A percentile compares a stretch with the other conserved stretches of the same genome.
Conservation (phyloP, 2,888 invertebrate species). For the Pyrocoelia pectoralis region DNA sequence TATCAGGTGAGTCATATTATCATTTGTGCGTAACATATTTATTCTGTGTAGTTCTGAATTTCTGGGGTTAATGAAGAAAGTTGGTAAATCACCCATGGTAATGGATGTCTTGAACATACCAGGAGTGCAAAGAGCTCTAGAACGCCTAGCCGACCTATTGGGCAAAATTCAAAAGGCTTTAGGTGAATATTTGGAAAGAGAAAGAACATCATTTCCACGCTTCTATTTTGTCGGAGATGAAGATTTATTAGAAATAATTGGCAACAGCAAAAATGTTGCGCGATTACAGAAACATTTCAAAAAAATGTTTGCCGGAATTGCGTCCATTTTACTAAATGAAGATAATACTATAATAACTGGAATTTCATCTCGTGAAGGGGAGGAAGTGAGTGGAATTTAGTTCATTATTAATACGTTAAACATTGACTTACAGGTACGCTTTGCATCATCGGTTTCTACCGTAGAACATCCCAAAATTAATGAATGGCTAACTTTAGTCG, state of each 20-base stretch:
- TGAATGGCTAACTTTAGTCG: slow-evolving; percentile 96
- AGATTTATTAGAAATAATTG: slow-evolving; percentile 90
- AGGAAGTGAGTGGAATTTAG: slow-evolving; percentile 81
- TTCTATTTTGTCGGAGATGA: slow-evolving; percentile 99
- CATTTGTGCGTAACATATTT: slow-evolving; percentile 10
- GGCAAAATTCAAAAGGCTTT: slow-evolving; percentile 99
- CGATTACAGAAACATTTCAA: slow-evolving; percentile 99
- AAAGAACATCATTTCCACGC: slow-evolving; percentile 95
- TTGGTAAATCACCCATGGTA: slow-evolving; percentile 96
- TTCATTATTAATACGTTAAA: no score
- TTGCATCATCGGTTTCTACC: slow-evolving; percentile 85
- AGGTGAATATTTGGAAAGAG: slow-evolving; percentile 98
- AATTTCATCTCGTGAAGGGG: slow-evolving; percentile 95
- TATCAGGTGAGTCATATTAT: slow-evolving; percentile 64
- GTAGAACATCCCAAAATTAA: slow-evolving; percentile 97
- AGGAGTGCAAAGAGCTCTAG: slow-evolving; percentile 93
- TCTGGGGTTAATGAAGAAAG: slow-evolving; percentile 98
- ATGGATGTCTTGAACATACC: slow-evolving; percentile 99
- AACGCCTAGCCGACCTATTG: slow-evolving; percentile 94
- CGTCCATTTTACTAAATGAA: slow-evolving; percentile 92
- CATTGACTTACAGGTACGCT: slow-evolving; percentile 69
- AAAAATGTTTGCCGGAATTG: slow-evolving; percentile 99
- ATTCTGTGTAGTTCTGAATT: slow-evolving; percentile 84
- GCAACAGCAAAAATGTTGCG: slow-evolving; percentile 96
- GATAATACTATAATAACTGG: slow-evolving; percentile 92